A percentile compares a stretch with the other conserved stretches of the same genome.
Evolutionary conservation across 2,113 vertebrate genomes (phyloP).

Genomic region (Lophura nycthemera): DNA sequence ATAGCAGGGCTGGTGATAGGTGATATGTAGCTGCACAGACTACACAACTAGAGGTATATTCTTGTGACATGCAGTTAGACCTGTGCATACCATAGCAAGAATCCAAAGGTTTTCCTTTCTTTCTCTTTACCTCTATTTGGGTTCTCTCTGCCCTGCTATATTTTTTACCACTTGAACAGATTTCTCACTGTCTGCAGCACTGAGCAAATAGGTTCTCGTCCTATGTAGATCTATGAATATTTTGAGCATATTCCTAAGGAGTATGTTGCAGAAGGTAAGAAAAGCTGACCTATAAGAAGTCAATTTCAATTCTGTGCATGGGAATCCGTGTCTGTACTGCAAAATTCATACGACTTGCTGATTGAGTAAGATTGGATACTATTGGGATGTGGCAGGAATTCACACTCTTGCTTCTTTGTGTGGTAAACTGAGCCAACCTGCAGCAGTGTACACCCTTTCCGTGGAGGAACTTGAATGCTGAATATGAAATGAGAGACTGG

Average conservation of each 20-base stretch:
- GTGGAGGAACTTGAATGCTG: neutral
- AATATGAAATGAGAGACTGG: neutral
- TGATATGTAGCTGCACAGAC: neutral
- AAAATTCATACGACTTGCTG: neutral
- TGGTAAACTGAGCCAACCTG: neutral
- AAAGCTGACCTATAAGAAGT: neutral
- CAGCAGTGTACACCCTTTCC: neutral
- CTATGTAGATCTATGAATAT: neutral
- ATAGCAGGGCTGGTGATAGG: neutral
- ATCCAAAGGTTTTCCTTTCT: neutral
- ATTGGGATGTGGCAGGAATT: neutral
- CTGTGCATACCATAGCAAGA: neutral
- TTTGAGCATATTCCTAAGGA: neutral
- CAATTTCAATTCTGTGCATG: neutral
- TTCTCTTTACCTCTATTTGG: neutral
- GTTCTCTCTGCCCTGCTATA: neutral
- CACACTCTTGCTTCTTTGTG: neutral
- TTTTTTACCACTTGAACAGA: neutral
- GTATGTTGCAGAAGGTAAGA: neutral
- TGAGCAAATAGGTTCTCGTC: neutral
- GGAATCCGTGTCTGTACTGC: neutral
- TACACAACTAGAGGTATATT: rapidly evolving
- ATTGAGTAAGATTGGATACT: neutral
- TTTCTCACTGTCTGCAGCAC: neutral
- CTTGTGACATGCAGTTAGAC: neutral